Base-by-base conservation (phyloP, 1,140 invertebrate species). In the Formica exsecta region DNA sequence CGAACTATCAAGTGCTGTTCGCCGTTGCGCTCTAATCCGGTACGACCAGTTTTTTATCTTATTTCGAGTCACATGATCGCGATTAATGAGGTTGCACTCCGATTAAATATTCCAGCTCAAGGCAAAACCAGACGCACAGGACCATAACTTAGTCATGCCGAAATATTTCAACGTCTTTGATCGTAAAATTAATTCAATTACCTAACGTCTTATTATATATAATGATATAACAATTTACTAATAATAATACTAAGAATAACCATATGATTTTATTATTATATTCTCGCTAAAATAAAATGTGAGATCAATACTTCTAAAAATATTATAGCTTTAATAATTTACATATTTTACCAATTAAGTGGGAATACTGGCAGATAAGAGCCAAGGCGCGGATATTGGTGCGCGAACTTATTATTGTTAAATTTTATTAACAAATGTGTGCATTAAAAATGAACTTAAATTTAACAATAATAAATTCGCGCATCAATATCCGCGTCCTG, bases 31-130 rank as follows among this genome's bases (percentile, higher is more conserved):
- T 51, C 57, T 38, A 71, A 75, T 87, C 86, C 79, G 54, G 57
- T 25, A 9, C 32, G 57, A 89, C 76, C 48, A 68, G 76, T 86
- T 89, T 76, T 38, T 68, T 68, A 79, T 54, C 61, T 51, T 3
- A 51, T 13, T 61, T 41, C 19, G 29, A 77, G 36, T 13, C 77
- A 75, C 13, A 16, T 38, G n/a, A 57, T 65, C 59, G 70, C 61
- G 36, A 76, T 68, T 70, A 29, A 74, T 32, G 36, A 48, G 11
- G n/a, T 75, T 32, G 38, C n/a, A 13, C 32, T 64, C n/a, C 5
- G 54, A 41, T 75, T 36, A 38, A 66, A 66, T 44, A 75, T 57
- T 75, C 57, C 13, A 19, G 9, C 16, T 83, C 7, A 16, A 48
- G 19, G 36, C 51, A 7, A 83, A 74, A 74, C n/a, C 3, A 71